Conservation (phyloP, 2,113 vertebrate species). For the Fulica atra region DNA sequence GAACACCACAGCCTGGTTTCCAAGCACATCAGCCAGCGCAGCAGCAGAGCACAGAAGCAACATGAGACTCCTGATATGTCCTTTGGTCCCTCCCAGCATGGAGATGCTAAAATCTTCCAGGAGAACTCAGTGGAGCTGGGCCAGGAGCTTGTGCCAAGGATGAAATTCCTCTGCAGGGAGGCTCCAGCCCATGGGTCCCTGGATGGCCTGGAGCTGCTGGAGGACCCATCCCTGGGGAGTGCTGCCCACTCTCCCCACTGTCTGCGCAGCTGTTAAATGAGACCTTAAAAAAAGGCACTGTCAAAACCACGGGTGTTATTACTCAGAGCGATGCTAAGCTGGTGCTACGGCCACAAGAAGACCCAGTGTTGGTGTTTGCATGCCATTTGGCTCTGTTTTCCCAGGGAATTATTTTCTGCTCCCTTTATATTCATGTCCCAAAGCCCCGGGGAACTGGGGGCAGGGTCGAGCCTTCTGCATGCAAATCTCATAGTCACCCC, state of each 20-base stretch:
- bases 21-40: not conserved
- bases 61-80: not conserved
- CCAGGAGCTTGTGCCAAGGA: not conserved
- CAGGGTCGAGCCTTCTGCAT: not conserved
- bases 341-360: not conserved
- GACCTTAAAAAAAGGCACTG: not conserved
- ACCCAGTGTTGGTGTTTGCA: not conserved
- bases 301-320: not conserved
- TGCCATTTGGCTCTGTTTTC: not conserved
- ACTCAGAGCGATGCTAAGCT: not conserved
- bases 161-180: constrained; percentile 14
- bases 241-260: not conserved
- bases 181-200: not conserved
- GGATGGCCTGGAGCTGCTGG: not conserved
- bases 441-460: not conserved
- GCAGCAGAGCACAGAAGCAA: not conserved
- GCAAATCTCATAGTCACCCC: not conserved
- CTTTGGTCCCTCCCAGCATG: not conserved
- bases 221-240: too few species aligned
- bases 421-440: not conserved
- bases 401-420: not conserved
- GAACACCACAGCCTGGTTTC: not conserved
- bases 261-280: not conserved
- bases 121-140: not conserved
- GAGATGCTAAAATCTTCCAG: not conserved